These are phyloP conservation scores for Heliconius eleuchia DNA, from an alignment of 1,140 invertebrate genomes.

Conservation along the genomic window DNA sequence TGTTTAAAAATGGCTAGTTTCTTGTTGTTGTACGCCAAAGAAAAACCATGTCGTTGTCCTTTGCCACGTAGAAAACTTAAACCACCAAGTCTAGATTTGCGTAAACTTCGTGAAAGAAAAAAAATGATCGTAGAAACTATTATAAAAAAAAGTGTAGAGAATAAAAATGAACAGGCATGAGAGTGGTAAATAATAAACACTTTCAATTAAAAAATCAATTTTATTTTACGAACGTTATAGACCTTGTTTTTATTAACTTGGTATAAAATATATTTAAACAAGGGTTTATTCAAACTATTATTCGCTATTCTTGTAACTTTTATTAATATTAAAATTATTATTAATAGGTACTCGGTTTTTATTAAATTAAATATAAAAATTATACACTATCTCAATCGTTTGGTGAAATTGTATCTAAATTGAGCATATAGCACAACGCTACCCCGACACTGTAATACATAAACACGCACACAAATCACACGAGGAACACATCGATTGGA, in stretches of 20 bases:
- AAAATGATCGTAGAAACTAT: conserved; percentile 6
- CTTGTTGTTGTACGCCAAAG: conserved; percentile 50
- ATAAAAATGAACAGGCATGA: background rate
- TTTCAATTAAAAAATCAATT: conserved; percentile 52
- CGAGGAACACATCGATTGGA: conserved; percentile 76
- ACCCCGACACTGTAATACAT: conserved; percentile 68
- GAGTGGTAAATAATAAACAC: conserved; percentile 21
- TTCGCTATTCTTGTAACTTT: conserved; percentile 72
- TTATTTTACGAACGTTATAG: conserved; percentile 65
- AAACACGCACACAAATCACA: conserved; percentile 69
- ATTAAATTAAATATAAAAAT: conserved; percentile 79
- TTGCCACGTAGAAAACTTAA: conserved; percentile 28
- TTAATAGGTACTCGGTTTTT: conserved; percentile 78
- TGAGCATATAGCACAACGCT: conserved; percentile 80
- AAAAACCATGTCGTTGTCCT: conserved; percentile 52
- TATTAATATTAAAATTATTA: conserved; percentile 80
- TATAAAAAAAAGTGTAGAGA: background rate
- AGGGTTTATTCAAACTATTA: conserved; percentile 60
- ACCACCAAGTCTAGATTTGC: conserved; percentile 47
- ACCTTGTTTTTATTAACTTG: conserved; percentile 54
- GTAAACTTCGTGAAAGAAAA: conserved; percentile 18
- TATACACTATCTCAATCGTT: conserved; percentile 78
- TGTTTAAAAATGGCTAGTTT: conserved; percentile 53
- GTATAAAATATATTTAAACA: conserved; percentile 65
- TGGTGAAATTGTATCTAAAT: conserved; percentile 80